Percentiles rank a stretch among this genome's conserved stretches.
phyloP scores from a whole-genome alignment of 2,113 vertebrate species.

The Dasypus novemcinctus region DNA sequence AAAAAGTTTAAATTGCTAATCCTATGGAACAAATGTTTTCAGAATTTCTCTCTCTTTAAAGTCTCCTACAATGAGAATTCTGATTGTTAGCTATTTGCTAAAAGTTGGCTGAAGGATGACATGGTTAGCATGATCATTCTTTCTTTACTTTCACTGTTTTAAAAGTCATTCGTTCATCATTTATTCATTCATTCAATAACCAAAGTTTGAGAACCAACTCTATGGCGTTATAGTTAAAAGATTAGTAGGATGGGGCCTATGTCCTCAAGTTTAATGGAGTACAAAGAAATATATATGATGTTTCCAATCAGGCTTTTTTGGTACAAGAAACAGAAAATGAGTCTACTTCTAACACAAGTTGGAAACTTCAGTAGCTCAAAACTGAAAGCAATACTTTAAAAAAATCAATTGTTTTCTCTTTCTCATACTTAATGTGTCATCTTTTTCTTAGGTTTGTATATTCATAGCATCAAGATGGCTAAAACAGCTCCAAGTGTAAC shows the following conservation, averaged over 20 bases:
- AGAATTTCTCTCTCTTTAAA: background rate
- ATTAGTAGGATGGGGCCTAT: background rate
- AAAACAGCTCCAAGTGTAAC: background rate
- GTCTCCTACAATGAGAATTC: background rate
- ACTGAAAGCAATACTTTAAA: background rate
- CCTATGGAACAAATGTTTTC: background rate
- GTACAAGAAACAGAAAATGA: background rate
- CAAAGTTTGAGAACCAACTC: background rate
- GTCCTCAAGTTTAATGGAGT: background rate
- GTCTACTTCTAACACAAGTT: background rate
- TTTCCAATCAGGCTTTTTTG: background rate
- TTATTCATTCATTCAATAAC: background rate
- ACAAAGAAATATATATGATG: background rate
- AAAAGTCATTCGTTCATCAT: background rate
- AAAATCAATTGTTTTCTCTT: background rate
- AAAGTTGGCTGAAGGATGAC: background rate
- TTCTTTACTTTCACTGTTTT: background rate
- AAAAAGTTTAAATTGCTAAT: background rate
- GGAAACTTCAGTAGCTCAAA: background rate
- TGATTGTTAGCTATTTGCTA: background rate
- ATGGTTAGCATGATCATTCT: background rate
- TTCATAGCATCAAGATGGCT: background rate
- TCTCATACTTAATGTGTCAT: background rate
- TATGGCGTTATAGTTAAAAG: background rate
- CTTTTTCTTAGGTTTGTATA: background rate